Conservation (phyloP, 2,113 vertebrate genomes). For the Astur gentilis region DNA sequence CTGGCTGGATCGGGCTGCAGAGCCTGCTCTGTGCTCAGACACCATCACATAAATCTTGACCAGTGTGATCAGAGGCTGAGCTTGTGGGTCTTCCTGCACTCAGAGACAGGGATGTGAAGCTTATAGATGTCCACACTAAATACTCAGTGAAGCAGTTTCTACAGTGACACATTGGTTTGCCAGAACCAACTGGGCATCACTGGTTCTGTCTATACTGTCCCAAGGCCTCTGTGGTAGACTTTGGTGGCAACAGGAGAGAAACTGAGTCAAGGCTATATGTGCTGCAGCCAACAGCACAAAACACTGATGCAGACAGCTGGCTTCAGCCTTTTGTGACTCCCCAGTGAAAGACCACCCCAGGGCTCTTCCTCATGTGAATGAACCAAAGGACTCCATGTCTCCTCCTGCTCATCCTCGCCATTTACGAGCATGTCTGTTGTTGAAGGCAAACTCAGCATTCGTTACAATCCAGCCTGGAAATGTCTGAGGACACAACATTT, state of each 20-base stretch:
- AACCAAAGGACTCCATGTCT: not conserved
- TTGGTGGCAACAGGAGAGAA: conserved; percentile 1
- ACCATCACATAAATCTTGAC: not conserved
- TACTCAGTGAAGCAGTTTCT: not conserved
- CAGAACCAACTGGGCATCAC: not conserved
- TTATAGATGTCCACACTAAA: not conserved
- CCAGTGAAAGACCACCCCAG: not conserved
- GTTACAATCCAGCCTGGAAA: not conserved
- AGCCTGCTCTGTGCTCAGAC: not conserved
- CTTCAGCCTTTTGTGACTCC: not conserved
- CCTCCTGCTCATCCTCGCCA: not conserved
- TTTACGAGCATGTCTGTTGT: not conserved
- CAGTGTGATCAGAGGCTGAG: not conserved
- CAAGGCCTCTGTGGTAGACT: not conserved
- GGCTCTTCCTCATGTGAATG: not conserved
- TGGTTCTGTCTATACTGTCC: not conserved
- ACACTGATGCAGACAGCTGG: not conserved
- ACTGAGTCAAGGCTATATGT: not conserved
- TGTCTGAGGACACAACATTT: not conserved
- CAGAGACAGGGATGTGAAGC: not conserved
- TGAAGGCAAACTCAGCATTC: not conserved
- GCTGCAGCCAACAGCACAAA: not conserved
- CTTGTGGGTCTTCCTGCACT: not conserved
- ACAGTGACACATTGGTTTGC: fast-evolving
- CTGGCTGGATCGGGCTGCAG: not conserved